Percentiles rank a stretch among this genome's conserved stretches.
Evolutionary conservation across 2,113 vertebrate genomes (phyloP).

Genomic region (Emberiza fucata): DNA sequence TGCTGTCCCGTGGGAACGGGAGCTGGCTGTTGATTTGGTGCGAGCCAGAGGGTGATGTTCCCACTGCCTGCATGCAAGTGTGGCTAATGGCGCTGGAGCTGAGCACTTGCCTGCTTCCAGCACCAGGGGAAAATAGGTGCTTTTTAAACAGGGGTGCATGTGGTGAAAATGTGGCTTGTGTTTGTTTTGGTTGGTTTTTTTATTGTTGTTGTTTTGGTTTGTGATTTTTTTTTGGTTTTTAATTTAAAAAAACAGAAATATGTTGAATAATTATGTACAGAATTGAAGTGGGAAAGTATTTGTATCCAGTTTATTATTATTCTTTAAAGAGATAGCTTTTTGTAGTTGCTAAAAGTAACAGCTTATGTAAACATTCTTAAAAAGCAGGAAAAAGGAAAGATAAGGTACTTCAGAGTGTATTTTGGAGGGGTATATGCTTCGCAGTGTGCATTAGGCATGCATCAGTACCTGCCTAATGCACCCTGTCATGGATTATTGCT

Average conservation of each 20-base stretch:
- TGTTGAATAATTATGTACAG: neutral
- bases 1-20: neutral
- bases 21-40: neutral
- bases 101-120: neutral
- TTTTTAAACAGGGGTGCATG: neutral
- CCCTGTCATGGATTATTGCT: conserved; percentile 32
- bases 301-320: neutral
- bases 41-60: neutral
- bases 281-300: neutral
- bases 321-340: neutral
- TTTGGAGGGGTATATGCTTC: neutral
- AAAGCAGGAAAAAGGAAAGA: neutral
- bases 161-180: neutral
- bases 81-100: neutral
- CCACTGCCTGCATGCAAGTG: neutral
- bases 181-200: neutral
- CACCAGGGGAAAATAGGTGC: neutral
- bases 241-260: neutral
- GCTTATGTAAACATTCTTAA: neutral
- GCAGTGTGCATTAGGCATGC: conserved; percentile 15
- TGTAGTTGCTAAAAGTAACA: neutral
- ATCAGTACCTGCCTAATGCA: conserved; percentile 34
- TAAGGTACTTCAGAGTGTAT: neutral
- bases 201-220: neutral
- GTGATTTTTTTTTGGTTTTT: neutral